Evolutionary conservation across 2,113 vertebrate species (phyloP).

Genomic region (Pogonocichla stellata): DNA sequence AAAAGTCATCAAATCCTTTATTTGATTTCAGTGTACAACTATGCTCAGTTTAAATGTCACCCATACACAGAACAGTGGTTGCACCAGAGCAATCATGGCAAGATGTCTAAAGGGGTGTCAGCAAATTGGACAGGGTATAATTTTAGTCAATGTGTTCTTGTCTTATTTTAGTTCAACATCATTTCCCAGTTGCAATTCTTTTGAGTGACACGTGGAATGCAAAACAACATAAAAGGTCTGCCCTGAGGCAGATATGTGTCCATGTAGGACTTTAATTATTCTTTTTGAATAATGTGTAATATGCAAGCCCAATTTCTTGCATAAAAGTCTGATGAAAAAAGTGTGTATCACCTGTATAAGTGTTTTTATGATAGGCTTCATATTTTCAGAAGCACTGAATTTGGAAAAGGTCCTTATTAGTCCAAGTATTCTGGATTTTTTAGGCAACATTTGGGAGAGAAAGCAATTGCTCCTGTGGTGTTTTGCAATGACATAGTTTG

Average conservation of each 20-base stretch:
- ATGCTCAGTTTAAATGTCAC: constrained; percentile 62
- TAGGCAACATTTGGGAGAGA: constrained; percentile 36
- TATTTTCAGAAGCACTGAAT: constrained; percentile 56
- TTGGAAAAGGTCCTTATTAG: constrained; percentile 34
- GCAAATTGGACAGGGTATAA: constrained; percentile 76
- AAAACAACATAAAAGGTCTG: constrained; percentile 78
- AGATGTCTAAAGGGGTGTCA: constrained; percentile 76
- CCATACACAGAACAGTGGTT: constrained; percentile 22
- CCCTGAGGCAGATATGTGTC: constrained; percentile 75
- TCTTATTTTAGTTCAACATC: constrained; percentile 80
- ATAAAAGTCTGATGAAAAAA: constrained; percentile 52
- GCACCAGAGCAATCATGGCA: constrained; percentile 35
- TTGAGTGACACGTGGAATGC: constrained; percentile 74
- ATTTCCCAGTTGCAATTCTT: constrained; percentile 76
- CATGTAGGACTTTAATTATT: constrained; percentile 78
- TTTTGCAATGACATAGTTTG: neutral
- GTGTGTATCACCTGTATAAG: constrained; percentile 56
- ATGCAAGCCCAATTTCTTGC: constrained; percentile 55
- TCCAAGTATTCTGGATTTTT: constrained; percentile 10
- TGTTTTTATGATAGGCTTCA: constrained; percentile 18
- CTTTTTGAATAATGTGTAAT: constrained; percentile 75
- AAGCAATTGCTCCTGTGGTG: constrained; percentile 1
- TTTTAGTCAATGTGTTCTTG: constrained; percentile 74
- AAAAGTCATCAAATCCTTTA: neutral
- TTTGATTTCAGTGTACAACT: constrained; percentile 21